Percentiles rank a stretch among this genome's conserved stretches.
phyloP scores from a whole-genome alignment of 2,888 invertebrate genomes.

The Mythimna vitellina region DNA sequence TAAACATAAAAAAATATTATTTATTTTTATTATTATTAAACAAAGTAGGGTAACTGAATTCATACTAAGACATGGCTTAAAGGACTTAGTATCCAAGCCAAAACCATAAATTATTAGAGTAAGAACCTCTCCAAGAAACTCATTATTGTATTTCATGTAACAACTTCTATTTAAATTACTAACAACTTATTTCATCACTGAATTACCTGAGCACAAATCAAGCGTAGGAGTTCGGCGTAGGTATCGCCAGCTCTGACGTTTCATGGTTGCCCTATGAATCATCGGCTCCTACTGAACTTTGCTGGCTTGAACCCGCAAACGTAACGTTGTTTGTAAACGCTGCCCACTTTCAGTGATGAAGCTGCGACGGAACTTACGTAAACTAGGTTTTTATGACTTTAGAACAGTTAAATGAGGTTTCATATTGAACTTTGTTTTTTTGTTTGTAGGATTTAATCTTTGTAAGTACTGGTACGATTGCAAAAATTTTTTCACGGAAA shows the following conservation, averaged over 20 bases:
- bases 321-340: conserved; percentile 20
- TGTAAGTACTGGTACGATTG: too few species aligned
- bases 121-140: too few species aligned
- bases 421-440: too few species aligned
- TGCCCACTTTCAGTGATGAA: conserved; percentile 2
- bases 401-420: not conserved
- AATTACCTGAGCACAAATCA: conserved; percentile 8
- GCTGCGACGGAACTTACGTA: not conserved
- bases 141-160: conserved; percentile 1
- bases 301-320: conserved; percentile 32
- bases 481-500: too few species aligned
- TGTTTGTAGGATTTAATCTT: too few species aligned
- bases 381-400: not conserved
- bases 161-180: not conserved
- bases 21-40: too few species aligned
- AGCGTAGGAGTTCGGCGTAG: conserved; percentile 21
- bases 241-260: not conserved
- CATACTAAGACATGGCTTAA: too few species aligned
- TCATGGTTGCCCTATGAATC: conserved; percentile 40
- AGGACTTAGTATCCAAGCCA: too few species aligned
- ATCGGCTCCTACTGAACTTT: conserved; percentile 25
- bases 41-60: too few species aligned
- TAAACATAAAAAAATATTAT: too few species aligned
- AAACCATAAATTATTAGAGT: too few species aligned
- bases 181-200: not conserved